phyloP scores from a whole-genome alignment of 2,797 vertebrate species.

The Spatula clypeata region DNA sequence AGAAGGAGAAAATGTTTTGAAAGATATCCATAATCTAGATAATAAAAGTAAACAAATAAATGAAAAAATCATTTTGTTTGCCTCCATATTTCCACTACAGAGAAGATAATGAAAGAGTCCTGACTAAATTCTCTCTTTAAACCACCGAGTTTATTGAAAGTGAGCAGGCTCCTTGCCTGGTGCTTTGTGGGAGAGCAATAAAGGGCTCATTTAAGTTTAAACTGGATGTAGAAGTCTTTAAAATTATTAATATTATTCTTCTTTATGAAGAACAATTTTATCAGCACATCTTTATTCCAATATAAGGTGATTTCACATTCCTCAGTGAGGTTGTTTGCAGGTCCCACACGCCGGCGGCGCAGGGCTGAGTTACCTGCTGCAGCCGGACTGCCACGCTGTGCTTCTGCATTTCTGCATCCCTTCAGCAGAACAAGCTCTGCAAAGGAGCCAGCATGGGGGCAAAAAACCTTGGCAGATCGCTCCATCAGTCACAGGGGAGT shows the following conservation, averaged over 20 bases:
- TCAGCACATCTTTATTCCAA: neutral
- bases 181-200: conserved; percentile 31
- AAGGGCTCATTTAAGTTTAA: conserved; percentile 39
- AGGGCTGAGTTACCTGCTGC: neutral
- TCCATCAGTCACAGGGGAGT: neutral
- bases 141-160: neutral
- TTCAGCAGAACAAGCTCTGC: neutral
- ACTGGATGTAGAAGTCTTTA: conserved; percentile 35
- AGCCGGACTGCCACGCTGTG: neutral
- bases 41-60: neutral
- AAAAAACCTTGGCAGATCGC: neutral
- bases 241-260: conserved; percentile 57
- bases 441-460: neutral
- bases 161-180: neutral
- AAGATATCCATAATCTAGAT: neutral
- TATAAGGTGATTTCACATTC: conserved; percentile 19
- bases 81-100: neutral
- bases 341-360: rapidly evolving
- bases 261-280: conserved; percentile 47
- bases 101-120: neutral
- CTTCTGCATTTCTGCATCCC: neutral
- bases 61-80: neutral
- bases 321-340: conserved; percentile 9
- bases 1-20: neutral
- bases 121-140: neutral